Evolutionary conservation across 2,888 invertebrate genomes (phyloP).

Genomic region (Drosophila glabriapex): DNA sequence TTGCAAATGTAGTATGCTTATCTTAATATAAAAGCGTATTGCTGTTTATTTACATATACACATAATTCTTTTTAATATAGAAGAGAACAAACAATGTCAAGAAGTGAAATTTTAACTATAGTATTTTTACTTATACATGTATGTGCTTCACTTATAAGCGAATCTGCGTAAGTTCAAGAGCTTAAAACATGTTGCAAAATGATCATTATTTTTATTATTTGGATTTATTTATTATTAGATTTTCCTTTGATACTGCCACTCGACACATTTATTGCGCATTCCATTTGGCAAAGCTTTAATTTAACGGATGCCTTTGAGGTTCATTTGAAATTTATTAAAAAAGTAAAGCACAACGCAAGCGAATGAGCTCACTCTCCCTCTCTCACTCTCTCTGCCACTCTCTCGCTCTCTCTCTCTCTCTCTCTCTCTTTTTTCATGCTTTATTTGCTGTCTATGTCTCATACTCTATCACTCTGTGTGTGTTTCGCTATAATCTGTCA

Average conservation of each 20-base stretch:
- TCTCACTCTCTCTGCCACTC: constrained; percentile 4
- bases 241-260: constrained; percentile 18
- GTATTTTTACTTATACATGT: not conserved
- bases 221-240: constrained; percentile 14
- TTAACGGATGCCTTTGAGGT: constrained; percentile 43
- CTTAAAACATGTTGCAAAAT: not conserved
- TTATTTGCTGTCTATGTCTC: not conserved
- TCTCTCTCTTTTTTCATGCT: not conserved
- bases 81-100: not conserved
- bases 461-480: constrained; percentile 3
- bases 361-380: constrained; percentile 1
- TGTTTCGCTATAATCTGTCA: constrained; percentile 70
- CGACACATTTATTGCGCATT: constrained; percentile 46
- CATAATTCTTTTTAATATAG: not conserved
- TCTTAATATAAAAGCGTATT: not conserved
- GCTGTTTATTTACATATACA: not conserved
- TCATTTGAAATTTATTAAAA: constrained; percentile 76
- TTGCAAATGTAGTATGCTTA: not conserved
- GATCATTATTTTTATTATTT: constrained; percentile 6
- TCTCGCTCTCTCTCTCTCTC: not conserved
- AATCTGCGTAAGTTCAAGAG: not conserved
- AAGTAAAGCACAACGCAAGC: constrained; percentile 28
- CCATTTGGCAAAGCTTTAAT: constrained; percentile 44
- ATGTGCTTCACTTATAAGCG: not conserved
- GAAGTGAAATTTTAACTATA: not conserved